Evolutionary conservation across 1,140 invertebrate genomes (phyloP), one percentile per base, ranked within the genome.

Genomic region (Camponotus vicinus): DNA sequence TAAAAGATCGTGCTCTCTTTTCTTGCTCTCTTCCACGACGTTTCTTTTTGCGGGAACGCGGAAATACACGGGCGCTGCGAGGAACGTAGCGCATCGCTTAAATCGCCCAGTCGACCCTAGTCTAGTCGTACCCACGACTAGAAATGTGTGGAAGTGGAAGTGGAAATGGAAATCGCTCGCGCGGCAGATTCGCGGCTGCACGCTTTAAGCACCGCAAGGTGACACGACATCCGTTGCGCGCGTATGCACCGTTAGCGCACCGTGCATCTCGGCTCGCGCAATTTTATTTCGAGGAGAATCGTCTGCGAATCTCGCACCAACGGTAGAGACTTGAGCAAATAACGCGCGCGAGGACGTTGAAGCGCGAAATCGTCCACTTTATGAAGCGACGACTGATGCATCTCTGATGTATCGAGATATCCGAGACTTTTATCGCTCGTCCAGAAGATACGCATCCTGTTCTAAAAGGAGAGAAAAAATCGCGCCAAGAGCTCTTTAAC

Each of bases 211-310:
- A 83, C 79, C 79, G 79, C 79, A 83, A 83, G 79, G 55, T 83
- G 79, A 83, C 79, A 83, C 63, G 79, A 45, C 79, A 83, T 83
- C 79, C 79, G 79, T 83, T 73, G 79, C 67, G 55, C 79, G 69
- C 69, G 55, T 75, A 75, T 73, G 40, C 67, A 83, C 79, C 79
- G 79, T 83, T 83, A 83, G 79, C 69, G 27, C 9, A 63, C 11
- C 11, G 67, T 71, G 52, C 37, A 37, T 15, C 15, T n/a, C 27
- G 66, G 37, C 67, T 27, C n/a, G 40, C n/a, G 55, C n/a, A 73
- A 73, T 73, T 63, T 59, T 80, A 59, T 57, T 27, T 80, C 78
- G 64, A 37, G 40, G 13, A 21, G 13, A 57, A 80, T 52, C 49
- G 21, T 59, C 64, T 2, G 37, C 37, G 34, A 57, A 80, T 80